Base-by-base conservation (phyloP, 2,113 vertebrate species). In the Megatriorchis doriae region DNA sequence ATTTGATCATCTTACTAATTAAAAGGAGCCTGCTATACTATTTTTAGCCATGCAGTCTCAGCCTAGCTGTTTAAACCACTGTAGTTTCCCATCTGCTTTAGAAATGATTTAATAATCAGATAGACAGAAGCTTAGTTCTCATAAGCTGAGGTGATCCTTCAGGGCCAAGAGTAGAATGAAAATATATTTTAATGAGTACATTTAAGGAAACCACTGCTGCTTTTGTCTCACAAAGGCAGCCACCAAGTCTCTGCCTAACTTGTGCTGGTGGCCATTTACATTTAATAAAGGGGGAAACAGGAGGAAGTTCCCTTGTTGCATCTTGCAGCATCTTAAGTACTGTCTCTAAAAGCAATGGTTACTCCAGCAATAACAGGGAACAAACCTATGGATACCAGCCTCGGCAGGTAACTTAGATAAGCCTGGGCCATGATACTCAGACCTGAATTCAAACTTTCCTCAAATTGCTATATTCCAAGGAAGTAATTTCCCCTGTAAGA, bases 31-130 rank as follows among this genome's bases (percentile, higher is more conserved):
- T 90, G 52, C 71, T 87, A 18, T 63, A 80, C 85, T 97, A 97
- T 97, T 97, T 97, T 97, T 97, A 97, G 91, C 78, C 31, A 6
- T 78, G 63, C 93, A 88, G 84, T 94, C 85, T 96, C 93, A 96
- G 90, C 87, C 81, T 96, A 93, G 89, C 89, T 97, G 93, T 95
- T 97, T 94, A 96, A 97, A 96, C 91, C 81, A 71, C 78, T 78
- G 95, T 94, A 90, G 83, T 95, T 96, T 94, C 91, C 94, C 74
- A 87, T 97, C 96, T 97, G 94, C 93, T 96, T 95, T 96, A 83
- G 94, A 90, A 96, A 95, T 93, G 81, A 96, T 96, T 97, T 97
- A 96, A 97, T 97, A 97, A 96, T 96, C 96, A 97, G 96, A 94
- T 84, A 95, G 91, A 91, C 81, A 94, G 91, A 91, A 94, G 89